These are phyloP conservation scores for Mola mola DNA, from an alignment of 2,113 vertebrate genomes.

Conservation along the genomic window DNA sequence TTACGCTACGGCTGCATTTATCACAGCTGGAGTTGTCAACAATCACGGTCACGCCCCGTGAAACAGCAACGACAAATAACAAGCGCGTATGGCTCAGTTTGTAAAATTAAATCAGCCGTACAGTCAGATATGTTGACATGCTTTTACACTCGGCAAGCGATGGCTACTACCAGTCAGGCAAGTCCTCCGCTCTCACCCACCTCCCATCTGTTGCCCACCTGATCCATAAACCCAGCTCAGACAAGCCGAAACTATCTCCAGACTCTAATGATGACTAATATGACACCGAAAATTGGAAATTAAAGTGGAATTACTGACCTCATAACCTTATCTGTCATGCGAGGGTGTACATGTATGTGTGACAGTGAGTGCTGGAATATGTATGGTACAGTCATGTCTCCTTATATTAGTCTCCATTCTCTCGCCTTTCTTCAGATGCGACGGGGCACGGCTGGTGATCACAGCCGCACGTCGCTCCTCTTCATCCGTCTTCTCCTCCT, in stretches of 20 bases:
- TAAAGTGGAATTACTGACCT: neutral
- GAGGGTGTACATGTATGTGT: neutral
- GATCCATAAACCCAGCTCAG: slow-evolving; percentile 38
- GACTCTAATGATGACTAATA: neutral
- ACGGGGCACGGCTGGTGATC: no score
- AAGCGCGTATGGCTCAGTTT: neutral
- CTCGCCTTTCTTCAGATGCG: slow-evolving; percentile 18
- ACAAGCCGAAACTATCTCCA: no score
- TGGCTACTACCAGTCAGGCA: slow-evolving; percentile 58
- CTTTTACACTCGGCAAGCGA: slow-evolving; percentile 37
- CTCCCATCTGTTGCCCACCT: slow-evolving; percentile 66
- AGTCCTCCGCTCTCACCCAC: slow-evolving; percentile 49
- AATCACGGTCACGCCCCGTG: no score
- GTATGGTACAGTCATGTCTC: slow-evolving; percentile 18
- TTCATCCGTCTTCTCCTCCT: no score
- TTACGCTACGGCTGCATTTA: neutral
- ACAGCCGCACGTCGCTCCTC: no score
- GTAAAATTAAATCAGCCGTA: no score
- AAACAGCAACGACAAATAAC: neutral
- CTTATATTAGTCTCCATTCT: slow-evolving; percentile 20
- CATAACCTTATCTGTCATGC: neutral
- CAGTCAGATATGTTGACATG: slow-evolving; percentile 8
- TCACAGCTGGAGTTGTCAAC: no score
- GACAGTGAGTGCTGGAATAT: neutral
- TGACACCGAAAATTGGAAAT: neutral